Evolutionary conservation across 2,888 invertebrate species (phyloP).

Genomic region (Eupithecia vulgata): DNA sequence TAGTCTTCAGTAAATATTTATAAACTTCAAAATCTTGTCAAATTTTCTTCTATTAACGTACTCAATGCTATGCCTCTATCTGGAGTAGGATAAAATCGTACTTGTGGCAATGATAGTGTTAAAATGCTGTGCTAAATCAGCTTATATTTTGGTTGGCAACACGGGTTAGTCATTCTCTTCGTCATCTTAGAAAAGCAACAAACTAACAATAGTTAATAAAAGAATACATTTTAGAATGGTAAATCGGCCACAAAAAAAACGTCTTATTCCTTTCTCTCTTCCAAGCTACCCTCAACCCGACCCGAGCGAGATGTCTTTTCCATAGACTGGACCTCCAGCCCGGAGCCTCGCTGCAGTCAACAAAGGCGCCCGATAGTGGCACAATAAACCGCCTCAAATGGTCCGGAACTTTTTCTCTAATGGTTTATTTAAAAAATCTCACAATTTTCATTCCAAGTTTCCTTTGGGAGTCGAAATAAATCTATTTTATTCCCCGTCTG

Average conservation of each 20-base stretch:
- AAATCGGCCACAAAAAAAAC: background rate
- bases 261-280: background rate
- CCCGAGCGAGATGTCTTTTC: constrained; percentile 25
- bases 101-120: no score
- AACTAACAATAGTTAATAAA: background rate
- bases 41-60: background rate
- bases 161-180: background rate
- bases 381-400: constrained; percentile 81
- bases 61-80: no score
- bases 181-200: background rate
- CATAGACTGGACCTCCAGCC: constrained; percentile 45
- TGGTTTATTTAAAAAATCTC: constrained; percentile 82
- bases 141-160: background rate
- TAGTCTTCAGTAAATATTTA: no score
- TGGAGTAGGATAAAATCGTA: no score
- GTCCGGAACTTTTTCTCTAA: constrained; percentile 82
- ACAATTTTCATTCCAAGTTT: constrained; percentile 80
- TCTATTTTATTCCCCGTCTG: constrained; percentile 75
- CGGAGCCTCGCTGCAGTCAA: constrained; percentile 66
- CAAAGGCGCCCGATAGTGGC: constrained; percentile 76
- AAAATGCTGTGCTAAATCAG: background rate
- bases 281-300: background rate
- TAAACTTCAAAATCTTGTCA: no score
- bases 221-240: background rate
- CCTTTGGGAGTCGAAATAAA: constrained; percentile 73